Percentiles rank a stretch among this genome's conserved stretches.
phyloP scores from a whole-genome alignment of 2,888 invertebrate genomes.

The Limenitis camilla region DNA sequence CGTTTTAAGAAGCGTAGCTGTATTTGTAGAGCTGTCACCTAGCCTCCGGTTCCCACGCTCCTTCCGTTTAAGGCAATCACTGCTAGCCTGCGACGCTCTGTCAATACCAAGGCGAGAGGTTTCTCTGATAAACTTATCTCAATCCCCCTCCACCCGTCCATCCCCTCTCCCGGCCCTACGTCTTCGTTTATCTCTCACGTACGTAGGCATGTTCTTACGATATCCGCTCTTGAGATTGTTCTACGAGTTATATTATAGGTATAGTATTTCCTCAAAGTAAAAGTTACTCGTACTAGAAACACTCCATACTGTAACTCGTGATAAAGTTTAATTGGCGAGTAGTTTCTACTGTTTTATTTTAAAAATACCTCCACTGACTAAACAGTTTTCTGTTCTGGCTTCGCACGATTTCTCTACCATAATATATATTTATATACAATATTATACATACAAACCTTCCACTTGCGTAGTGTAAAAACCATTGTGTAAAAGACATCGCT shows the following conservation, averaged over 20 bases:
- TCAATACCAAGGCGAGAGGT: conserved; percentile 72
- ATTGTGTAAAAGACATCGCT: too few relatives aligned
- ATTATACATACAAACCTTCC: too few relatives aligned
- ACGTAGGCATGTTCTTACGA: conserved; percentile 33
- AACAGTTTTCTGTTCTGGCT: too few relatives aligned
- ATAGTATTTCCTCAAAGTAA: neutral
- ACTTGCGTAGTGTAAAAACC: too few relatives aligned
- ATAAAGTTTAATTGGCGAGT: too few relatives aligned
- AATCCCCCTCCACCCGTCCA: conserved; percentile 30
- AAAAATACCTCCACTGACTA: too few relatives aligned
- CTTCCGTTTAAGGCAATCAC: conserved; percentile 71
- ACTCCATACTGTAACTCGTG: neutral
- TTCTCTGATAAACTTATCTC: conserved; percentile 73
- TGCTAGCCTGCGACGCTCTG: conserved; percentile 66
- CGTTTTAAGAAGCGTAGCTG: conserved; percentile 4
- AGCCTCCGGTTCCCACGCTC: conserved; percentile 37
- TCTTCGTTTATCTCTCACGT: conserved; percentile 67
- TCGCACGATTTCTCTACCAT: too few relatives aligned
- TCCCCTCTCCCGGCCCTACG: conserved; percentile 40
- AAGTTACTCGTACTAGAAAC: neutral
- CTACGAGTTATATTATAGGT: neutral
- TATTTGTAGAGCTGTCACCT: conserved; percentile 23
- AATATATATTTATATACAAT: too few relatives aligned
- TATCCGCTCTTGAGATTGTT: conserved; percentile 8
- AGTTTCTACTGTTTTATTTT: too few relatives aligned